Conservation (phyloP, 1,140 invertebrate genomes). For the Potamilus streckersoni region DNA sequence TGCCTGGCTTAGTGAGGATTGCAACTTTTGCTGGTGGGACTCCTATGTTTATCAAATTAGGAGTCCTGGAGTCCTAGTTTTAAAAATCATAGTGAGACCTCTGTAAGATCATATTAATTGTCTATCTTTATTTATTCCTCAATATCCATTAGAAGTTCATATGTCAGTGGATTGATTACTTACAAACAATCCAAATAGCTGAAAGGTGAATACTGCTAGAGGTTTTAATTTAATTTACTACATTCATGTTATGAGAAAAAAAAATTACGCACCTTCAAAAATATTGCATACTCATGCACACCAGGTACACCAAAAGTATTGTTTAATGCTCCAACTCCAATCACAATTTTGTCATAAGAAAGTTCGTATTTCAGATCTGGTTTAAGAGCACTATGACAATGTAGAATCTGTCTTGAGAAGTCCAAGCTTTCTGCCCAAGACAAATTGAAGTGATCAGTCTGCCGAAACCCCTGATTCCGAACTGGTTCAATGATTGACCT, state of each 20-base stretch:
- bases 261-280: slow-evolving; percentile 63
- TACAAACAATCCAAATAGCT: too few species aligned
- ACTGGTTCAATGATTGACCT: slow-evolving; percentile 70
- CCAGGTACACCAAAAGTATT: slow-evolving; percentile 68
- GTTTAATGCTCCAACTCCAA: slow-evolving; percentile 66
- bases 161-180: too few species aligned
- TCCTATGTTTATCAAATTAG: too few species aligned
- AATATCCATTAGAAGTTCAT: too few species aligned
- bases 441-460: slow-evolving; percentile 64
- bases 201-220: too few species aligned
- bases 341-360: slow-evolving; percentile 66
- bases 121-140: too few species aligned
- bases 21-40: too few species aligned
- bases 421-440: slow-evolving; percentile 60
- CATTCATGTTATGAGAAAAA: neutral
- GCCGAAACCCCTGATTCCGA: slow-evolving; percentile 63
- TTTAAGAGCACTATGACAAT: slow-evolving; percentile 53
- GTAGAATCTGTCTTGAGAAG: slow-evolving; percentile 46
- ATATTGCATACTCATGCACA: slow-evolving; percentile 66
- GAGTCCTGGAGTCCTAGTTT: too few species aligned
- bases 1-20: too few species aligned
- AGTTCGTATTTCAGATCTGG: slow-evolving; percentile 51
- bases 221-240: too few species aligned
- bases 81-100: too few species aligned
- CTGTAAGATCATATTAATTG: too few species aligned